Evolutionary conservation across 2,888 invertebrate genomes (phyloP).

Genomic region (Ochropleura plecta): DNA sequence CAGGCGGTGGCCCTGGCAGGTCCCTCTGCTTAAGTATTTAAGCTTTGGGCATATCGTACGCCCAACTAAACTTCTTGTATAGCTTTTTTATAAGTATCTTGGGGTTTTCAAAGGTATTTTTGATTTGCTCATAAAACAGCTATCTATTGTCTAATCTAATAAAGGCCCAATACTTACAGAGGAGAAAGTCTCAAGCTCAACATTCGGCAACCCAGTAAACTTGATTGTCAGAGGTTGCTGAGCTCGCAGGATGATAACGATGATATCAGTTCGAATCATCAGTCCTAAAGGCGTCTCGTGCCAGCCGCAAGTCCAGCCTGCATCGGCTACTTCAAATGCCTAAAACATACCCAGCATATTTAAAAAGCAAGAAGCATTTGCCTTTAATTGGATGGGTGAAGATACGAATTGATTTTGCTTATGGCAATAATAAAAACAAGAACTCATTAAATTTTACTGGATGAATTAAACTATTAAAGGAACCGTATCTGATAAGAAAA

Average conservation of each 20-base stretch:
- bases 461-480: not conserved
- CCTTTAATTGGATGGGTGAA: not conserved
- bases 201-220: constrained; percentile 77
- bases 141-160: not conserved
- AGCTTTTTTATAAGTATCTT: not conserved
- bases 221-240: constrained; percentile 80
- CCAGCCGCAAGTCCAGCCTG: constrained; percentile 81
- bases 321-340: constrained; percentile 80
- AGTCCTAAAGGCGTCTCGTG: constrained; percentile 73
- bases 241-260: constrained; percentile 75
- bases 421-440: not conserved
- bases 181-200: constrained; percentile 82
- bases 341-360: constrained; percentile 38
- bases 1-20: too few relatives aligned
- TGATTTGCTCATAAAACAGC: not conserved
- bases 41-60: too few relatives aligned
- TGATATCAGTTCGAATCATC: constrained; percentile 74
- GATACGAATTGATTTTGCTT: not conserved
- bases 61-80: too few relatives aligned
- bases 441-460: not conserved
- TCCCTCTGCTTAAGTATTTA: too few relatives aligned
- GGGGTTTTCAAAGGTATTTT: not conserved
- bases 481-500: not conserved
- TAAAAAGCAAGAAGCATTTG: not conserved
- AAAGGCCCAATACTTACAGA: constrained; percentile 69